phyloP scores from a whole-genome alignment of 2,113 vertebrate genomes.

The Pelusios castaneus region DNA sequence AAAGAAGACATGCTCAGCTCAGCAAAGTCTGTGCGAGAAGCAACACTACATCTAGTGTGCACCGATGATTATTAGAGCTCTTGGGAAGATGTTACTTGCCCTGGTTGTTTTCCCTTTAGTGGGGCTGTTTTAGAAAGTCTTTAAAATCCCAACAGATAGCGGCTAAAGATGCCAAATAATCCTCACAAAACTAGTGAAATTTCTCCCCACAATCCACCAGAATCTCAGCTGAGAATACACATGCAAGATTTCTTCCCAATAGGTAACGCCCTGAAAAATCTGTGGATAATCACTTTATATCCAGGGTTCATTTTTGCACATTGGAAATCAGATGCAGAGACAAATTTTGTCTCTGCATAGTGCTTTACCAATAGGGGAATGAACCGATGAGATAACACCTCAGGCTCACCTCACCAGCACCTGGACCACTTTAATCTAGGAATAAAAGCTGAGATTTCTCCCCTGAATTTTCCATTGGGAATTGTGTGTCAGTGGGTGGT shows the following conservation, averaged over 20 bases:
- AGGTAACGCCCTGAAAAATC: background rate
- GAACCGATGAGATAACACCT: background rate
- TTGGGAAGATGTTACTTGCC: background rate
- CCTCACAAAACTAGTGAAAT: accelerated
- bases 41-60: background rate
- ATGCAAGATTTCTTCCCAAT: background rate
- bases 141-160: background rate
- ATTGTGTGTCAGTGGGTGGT: background rate
- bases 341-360: no score
- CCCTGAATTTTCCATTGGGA: accelerated
- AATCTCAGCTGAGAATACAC: background rate
- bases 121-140: background rate
- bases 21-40: background rate
- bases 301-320: no score
- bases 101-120: background rate
- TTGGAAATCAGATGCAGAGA: no score
- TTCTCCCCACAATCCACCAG: background rate
- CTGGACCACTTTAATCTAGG: background rate
- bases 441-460: background rate
- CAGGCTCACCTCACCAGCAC: background rate
- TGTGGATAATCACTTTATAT: no score
- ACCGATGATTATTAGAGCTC: background rate
- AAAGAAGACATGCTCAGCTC: background rate
- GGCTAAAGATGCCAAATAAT: background rate
- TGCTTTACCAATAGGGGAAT: background rate